These are phyloP conservation scores for Epinephelus cyanopodus DNA, from an alignment of 2,113 vertebrate genomes.

Conservation along the genomic window DNA sequence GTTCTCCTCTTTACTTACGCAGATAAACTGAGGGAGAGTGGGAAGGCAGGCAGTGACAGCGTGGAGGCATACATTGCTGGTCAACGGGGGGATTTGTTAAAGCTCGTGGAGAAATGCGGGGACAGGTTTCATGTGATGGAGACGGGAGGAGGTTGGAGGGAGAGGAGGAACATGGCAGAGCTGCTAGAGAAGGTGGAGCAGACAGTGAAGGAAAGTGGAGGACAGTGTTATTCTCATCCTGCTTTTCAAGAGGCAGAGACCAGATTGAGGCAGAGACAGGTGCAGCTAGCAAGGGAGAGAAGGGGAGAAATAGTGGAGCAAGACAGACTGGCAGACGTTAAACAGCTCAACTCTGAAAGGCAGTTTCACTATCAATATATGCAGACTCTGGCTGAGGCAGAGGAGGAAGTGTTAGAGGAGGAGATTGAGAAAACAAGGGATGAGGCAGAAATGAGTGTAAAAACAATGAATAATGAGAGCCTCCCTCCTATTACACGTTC, in stretches of 20 bases:
- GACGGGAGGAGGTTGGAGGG: neutral
- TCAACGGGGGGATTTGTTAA: conserved; percentile 77
- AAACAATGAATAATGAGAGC: conserved; percentile 54
- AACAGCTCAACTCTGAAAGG: conserved; percentile 29
- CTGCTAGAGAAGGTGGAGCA: conserved; percentile 84
- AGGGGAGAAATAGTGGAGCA: conserved; percentile 25
- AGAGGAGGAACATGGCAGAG: conserved; percentile 51
- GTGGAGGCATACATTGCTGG: conserved; percentile 80
- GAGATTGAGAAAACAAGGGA: conserved; percentile 73
- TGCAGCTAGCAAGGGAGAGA: conserved; percentile 61
- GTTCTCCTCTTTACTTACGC: conserved; percentile 81
- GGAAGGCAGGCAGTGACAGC: conserved; percentile 10
- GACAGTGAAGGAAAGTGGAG: conserved; percentile 76
- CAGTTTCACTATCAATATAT: conserved; percentile 52
- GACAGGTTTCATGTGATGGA: conserved; percentile 84
- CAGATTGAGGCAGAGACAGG: conserved; percentile 71
- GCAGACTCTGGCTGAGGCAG: conserved; percentile 72
- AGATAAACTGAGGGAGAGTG: conserved; percentile 66
- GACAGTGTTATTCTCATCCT: conserved; percentile 72
- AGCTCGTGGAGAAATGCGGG: conserved; percentile 81
- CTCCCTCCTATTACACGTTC: conserved; percentile 50
- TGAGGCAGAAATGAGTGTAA: conserved; percentile 76
- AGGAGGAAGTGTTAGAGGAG: conserved; percentile 67
- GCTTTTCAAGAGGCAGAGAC: conserved; percentile 76
- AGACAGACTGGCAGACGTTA: neutral